Percentiles rank a stretch among this genome's conserved stretches.
Evolutionary conservation across 2,113 vertebrate species (phyloP).

Genomic region (Amphiprion percula): DNA sequence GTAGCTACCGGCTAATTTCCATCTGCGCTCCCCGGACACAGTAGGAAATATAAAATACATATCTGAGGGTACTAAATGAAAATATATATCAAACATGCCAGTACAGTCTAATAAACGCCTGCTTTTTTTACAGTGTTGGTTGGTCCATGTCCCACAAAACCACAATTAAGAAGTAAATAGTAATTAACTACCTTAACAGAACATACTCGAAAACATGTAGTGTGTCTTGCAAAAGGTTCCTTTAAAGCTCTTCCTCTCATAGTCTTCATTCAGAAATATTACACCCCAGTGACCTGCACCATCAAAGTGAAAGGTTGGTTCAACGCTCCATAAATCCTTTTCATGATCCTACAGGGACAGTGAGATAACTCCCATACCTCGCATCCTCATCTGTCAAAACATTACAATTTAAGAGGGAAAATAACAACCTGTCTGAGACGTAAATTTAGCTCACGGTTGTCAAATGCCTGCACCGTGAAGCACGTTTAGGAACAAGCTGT

Average conservation of each 20-base stretch:
- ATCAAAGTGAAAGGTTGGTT: conserved; percentile 23
- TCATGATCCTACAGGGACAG: conserved; percentile 44
- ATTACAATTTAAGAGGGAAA: conserved; percentile 56
- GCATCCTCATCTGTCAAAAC: conserved; percentile 53
- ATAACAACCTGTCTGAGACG: conserved; percentile 43
- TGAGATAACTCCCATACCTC: conserved; percentile 28
- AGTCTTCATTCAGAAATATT: conserved; percentile 29
- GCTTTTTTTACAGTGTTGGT: no score
- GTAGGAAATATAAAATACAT: no score
- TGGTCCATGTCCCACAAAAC: no score
- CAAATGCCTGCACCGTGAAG: conserved; percentile 9
- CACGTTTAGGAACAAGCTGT: background rate
- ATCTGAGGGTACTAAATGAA: no score
- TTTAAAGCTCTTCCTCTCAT: background rate
- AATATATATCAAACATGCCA: no score
- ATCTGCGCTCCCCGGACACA: no score
- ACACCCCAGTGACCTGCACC: conserved; percentile 14
- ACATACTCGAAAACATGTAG: background rate
- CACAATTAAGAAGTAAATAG: no score
- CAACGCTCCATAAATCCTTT: conserved; percentile 45
- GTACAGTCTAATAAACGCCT: no score
- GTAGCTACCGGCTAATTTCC: no score
- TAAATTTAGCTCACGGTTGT: conserved; percentile 28
- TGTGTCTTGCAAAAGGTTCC: background rate
- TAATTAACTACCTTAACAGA: background rate